phyloP scores from a whole-genome alignment of 1,140 invertebrate species.

The Apolygus lucorum region DNA sequence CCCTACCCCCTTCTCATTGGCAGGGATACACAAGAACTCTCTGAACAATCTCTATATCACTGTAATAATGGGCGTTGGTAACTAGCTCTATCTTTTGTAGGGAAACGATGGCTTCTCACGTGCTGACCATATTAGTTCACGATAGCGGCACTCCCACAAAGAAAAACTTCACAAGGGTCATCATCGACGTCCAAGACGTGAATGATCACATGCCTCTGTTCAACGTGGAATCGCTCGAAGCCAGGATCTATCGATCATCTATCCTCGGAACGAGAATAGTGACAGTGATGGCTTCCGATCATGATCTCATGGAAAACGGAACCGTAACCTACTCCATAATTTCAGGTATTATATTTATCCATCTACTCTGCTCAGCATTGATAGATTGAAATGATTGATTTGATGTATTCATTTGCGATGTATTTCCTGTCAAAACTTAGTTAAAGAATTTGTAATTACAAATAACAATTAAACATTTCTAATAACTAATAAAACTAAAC shows the following conservation, averaged over 20 bases:
- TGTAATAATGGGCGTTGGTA: no score
- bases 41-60: no score
- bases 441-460: no score
- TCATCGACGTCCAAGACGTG: constrained; percentile 71
- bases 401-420: no score
- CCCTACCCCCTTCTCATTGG: no score
- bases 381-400: no score
- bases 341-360: constrained; percentile 45
- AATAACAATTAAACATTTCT: no score
- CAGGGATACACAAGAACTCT: no score
- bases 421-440: no score
- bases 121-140: constrained; percentile 78
- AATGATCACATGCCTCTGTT: constrained; percentile 85
- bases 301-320: constrained; percentile 72
- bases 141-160: constrained; percentile 79
- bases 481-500: no score
- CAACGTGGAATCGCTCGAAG: constrained; percentile 59
- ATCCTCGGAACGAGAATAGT: constrained; percentile 60
- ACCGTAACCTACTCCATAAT: constrained; percentile 68
- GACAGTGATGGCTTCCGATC: constrained; percentile 63
- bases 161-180: constrained; percentile 72
- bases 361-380: no score
- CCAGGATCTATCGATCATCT: constrained; percentile 64
- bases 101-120: constrained; percentile 70
- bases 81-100: constrained; percentile 35